Evolutionary conservation across 2,113 vertebrate species (phyloP).

Genomic region (Gulo gulo): DNA sequence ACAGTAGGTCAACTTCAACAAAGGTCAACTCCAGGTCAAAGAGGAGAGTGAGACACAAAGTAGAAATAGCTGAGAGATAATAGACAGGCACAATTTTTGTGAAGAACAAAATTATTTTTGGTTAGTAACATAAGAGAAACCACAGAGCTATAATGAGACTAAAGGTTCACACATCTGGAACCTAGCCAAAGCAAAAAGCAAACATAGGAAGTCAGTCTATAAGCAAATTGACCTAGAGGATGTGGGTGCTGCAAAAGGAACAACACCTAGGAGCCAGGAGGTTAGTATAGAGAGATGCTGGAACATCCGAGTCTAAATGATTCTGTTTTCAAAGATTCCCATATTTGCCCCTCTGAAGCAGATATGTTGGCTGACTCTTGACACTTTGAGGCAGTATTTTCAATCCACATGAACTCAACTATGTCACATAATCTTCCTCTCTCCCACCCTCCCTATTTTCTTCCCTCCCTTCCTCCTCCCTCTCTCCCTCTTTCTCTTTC

Average conservation of each 20-base stretch:
- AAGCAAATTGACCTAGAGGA: not conserved
- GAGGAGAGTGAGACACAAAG: not conserved
- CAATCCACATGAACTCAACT: not conserved
- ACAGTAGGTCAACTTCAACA: not conserved
- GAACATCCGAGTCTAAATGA: not conserved
- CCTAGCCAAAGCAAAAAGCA: not conserved
- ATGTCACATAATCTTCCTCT: not conserved
- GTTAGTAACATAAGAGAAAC: not conserved
- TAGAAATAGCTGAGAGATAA: not conserved
- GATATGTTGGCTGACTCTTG: not conserved
- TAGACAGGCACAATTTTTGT: not conserved
- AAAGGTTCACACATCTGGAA: not conserved
- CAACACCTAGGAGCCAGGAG: not conserved
- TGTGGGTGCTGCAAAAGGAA: not conserved
- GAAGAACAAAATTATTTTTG: not conserved
- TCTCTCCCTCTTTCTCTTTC: too few species aligned
- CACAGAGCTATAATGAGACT: not conserved
- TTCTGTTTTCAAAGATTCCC: not conserved
- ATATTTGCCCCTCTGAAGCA: not conserved
- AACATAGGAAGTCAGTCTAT: not conserved
- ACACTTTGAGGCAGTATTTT: not conserved
- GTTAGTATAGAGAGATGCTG: not conserved
- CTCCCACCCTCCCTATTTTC: not conserved
- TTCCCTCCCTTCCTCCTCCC: fast-evolving
- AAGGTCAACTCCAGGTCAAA: not conserved